Base-by-base conservation (phyloP, 1,140 invertebrate species). In the Solen grandis region DNA sequence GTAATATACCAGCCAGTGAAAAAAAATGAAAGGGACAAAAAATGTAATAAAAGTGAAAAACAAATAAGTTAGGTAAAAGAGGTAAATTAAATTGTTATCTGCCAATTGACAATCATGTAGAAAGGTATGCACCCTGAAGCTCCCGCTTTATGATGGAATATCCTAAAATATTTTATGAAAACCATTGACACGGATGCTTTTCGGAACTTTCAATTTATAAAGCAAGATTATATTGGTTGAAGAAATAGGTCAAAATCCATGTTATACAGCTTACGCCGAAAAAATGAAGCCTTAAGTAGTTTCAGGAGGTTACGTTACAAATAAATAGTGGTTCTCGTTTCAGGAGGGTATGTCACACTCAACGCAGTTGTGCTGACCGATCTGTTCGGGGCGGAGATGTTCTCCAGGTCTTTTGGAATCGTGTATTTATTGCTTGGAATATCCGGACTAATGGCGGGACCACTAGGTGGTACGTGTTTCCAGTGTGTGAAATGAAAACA, bases 281-380 rank as follows among this genome's bases (percentile, higher is more conserved):
- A n/a, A n/a, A n/a, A n/a, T 50, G 46, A 50, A 50, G n/a, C 10
- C n/a, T 50, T n/a, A 50, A 50, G 46, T 50, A 13, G 46, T 50
- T 50, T 50, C 10, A 50, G n/a, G 10, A 50, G 10, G n/a, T 50
- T 13, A 50, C 46, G n/a, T 13, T 50, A 13, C 10, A 10, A 13
- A n/a, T n/a, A 50, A 13, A n/a, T 50, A 13, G 46, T 50, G n/a
- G 10, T 50, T 10, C 10, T n/a, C 5, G n/a, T 36, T 70, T 70
- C 68, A 70, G 68, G 68, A 13, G 68, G 68, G 16, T 70, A 70
- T 57, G n/a, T 70, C 10, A 70, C 68, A n/a, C 38, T 70, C 19
- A 36, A 27, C 14, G 27, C 50, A 14, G 68, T 70, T 27, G 46
- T 70, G 1, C 31, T 70, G 19, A 54, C 50, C 0, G 68, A 70